Conservation (phyloP, 2,113 vertebrate genomes). For the Phrynosoma platyrhinos region DNA sequence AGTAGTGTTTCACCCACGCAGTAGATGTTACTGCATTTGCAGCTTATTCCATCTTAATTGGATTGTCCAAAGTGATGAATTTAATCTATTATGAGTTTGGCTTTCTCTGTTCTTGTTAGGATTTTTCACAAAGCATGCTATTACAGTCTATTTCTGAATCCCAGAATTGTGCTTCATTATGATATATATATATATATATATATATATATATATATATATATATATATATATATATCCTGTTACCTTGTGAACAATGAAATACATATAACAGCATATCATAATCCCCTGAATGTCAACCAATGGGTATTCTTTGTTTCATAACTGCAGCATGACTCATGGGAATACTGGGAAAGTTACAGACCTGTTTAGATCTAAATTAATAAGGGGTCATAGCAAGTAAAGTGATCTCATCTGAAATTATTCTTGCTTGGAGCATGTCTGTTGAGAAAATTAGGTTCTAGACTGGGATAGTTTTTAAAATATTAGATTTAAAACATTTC, state of each 20-base stretch:
- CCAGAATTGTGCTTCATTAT: constrained; percentile 67
- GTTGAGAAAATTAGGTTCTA: not conserved
- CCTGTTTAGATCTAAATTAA: constrained; percentile 65
- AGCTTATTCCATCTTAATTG: constrained; percentile 59
- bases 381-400: constrained; percentile 62
- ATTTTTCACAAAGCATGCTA: constrained; percentile 60
- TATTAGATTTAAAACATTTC: not conserved
- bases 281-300: constrained; percentile 68
- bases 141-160: constrained; percentile 66
- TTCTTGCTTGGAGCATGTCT: constrained; percentile 39
- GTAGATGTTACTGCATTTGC: constrained; percentile 39
- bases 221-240: constrained; percentile 63
- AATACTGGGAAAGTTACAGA: constrained; percentile 52
- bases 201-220: not conserved
- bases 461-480: not conserved
- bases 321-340: constrained; percentile 61
- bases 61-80: constrained; percentile 51
- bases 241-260: constrained; percentile 75
- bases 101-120: constrained; percentile 58
- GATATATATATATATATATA: constrained; percentile 16
- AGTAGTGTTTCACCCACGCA: constrained; percentile 55
- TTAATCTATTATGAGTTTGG: constrained; percentile 58
- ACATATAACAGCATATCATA: constrained; percentile 70
- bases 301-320: constrained; percentile 67
- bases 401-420: constrained; percentile 47